Base-by-base conservation (phyloP, 1,140 invertebrate species). In the Sycobia sp. region DNA sequence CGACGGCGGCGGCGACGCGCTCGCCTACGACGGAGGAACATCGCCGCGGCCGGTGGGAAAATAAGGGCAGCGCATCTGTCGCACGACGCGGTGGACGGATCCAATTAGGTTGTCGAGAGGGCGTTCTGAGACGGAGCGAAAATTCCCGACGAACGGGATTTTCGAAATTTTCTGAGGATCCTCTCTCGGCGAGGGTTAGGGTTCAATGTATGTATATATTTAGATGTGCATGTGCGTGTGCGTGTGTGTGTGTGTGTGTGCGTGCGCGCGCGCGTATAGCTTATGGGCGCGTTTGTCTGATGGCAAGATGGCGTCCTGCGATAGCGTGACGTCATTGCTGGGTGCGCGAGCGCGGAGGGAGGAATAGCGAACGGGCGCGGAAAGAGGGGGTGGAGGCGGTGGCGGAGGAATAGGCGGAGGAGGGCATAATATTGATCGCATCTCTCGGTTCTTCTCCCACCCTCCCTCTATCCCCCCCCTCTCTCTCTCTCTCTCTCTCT, bases 241-340 rank as follows among this genome's bases (percentile, higher is more conserved):
- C n/a, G n/a, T n/a, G n/a, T n/a, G n/a, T n/a, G n/a, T n/a, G n/a
- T n/a, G n/a, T n/a, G n/a, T n/a, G n/a, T n/a, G n/a, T n/a, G n/a
- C n/a, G n/a, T n/a, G n/a, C n/a, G n/a, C 29, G 18, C 10, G 27
- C 34, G 29, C 29, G 29, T 16, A 43, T 47, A 47, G 51, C 41
- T 46, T 29, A 74, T 73, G 76, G 73, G 72, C 70, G 75, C 71
- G 75, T 76, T 81, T 79, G 79, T 80, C 77, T 80, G 80, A 81
- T 81, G 75, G 78, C 80, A 82, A 82, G 80, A 82, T 82, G 80
- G 80, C 79, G 79, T 80, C 76, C 75, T 67, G 76, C 71, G 80
- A 82, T 82, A 82, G 78, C 77, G 43, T 46, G 78, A 82, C 78
- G 78, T 80, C 78, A 78, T 69, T 68, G 73, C 62, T 9, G 25